Percentiles rank a stretch among this genome's conserved stretches.
These are phyloP conservation scores for Malurus alboscapulatus DNA, from an alignment of 2,113 vertebrate genomes.

Conservation along the genomic window DNA sequence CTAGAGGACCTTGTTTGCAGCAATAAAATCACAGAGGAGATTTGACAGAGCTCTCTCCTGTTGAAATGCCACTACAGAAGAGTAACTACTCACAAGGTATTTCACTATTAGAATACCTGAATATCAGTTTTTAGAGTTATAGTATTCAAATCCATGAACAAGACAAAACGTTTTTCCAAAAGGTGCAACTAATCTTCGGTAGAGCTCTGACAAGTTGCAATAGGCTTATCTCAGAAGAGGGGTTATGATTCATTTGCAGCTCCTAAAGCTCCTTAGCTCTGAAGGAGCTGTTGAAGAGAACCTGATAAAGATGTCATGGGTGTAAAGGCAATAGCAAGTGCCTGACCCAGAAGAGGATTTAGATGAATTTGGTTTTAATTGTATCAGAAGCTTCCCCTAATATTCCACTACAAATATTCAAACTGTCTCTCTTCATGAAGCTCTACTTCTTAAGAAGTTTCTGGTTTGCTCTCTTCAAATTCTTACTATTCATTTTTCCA, in stretches of 20 bases:
- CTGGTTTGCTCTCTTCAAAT: background rate
- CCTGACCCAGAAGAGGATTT: conserved; percentile 78
- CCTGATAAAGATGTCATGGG: conserved; percentile 71
- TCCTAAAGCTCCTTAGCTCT: conserved; percentile 75
- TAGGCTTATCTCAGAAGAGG: conserved; percentile 73
- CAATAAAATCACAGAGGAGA: conserved; percentile 45
- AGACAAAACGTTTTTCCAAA: conserved; percentile 70
- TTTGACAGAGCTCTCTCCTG: conserved; percentile 41
- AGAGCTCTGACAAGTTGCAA: conserved; percentile 73
- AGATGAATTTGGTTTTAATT: conserved; percentile 72
- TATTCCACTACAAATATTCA: conserved; percentile 33
- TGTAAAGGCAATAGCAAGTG: background rate
- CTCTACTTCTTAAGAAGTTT: background rate
- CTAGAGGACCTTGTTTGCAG: conserved; percentile 22
- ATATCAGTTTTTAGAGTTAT: conserved; percentile 67
- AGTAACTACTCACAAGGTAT: conserved; percentile 44
- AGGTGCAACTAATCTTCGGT: conserved; percentile 68
- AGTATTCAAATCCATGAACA: conserved; percentile 61
- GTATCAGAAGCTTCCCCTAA: conserved; percentile 53
- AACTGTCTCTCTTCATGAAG: background rate
- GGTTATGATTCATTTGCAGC: conserved; percentile 69
- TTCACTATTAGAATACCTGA: conserved; percentile 56
- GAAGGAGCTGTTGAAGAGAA: conserved; percentile 62
- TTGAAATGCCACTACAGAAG: conserved; percentile 39
- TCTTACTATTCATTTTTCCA: background rate